phyloP scores from a whole-genome alignment of 1,140 invertebrate genomes.

The Zaprionus lachaisei region DNA sequence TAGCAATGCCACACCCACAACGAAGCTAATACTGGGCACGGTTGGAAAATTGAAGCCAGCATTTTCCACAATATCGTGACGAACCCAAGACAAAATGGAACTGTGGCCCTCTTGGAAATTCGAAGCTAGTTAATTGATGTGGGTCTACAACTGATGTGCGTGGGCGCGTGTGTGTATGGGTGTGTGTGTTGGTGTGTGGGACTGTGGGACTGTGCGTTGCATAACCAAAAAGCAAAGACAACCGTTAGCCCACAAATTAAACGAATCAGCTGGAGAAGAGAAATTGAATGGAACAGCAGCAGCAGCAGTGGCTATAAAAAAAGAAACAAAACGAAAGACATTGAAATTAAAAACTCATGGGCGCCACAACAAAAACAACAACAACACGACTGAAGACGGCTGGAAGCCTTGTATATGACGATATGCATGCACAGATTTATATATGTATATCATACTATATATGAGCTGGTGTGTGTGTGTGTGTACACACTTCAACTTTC shows the following conservation, averaged over 20 bases:
- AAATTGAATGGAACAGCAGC: constrained; percentile 38
- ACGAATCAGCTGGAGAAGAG: constrained; percentile 35
- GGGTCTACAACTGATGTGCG: constrained; percentile 4
- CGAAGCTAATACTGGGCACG: constrained; percentile 68
- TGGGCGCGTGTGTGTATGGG: constrained; percentile 8
- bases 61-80: constrained; percentile 80
- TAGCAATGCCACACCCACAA: constrained; percentile 70
- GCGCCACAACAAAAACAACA: constrained; percentile 29
- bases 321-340: constrained; percentile 51
- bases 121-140: constrained; percentile 53
- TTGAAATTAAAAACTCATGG: constrained; percentile 51
- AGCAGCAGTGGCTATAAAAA: constrained; percentile 32
- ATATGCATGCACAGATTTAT: constrained; percentile 39
- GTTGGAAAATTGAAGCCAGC: constrained; percentile 77
- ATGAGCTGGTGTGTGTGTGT: constrained; percentile 29
- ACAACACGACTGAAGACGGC: constrained; percentile 23
- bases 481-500: constrained; percentile 65
- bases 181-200: constrained; percentile 14
- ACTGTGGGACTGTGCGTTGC: constrained; percentile 58
- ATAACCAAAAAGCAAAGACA: constrained; percentile 38
- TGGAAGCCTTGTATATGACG: constrained; percentile 34
- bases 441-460: constrained; percentile 23
- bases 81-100: constrained; percentile 42
- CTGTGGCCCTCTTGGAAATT: constrained; percentile 40
- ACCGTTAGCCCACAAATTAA: constrained; percentile 59